Base-by-base conservation (phyloP, 2,113 vertebrate species). In the Saimiri boliviensis region DNA sequence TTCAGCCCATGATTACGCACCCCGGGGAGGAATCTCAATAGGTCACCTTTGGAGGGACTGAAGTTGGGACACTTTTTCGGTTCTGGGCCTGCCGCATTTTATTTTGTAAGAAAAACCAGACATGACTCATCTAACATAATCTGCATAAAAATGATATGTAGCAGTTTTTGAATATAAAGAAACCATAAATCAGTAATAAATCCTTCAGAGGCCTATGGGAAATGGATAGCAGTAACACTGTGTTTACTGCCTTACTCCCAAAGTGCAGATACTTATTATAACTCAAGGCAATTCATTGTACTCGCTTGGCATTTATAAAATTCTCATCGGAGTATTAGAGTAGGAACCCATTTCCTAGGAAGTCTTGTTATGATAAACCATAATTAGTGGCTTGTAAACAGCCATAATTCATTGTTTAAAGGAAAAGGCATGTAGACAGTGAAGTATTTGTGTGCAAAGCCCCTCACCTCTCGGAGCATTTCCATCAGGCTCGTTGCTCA, bases 241-340 rank as follows among this genome's bases (percentile, higher is more conserved):
- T 95, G 93, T 98, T 98, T 86, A 96, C 91, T 92, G 97, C 94
- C 76, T 93, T 83, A 42, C 83, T 98, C 96, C 92, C 82, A 87
- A 97, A 96, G 81, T 81, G 37, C 35, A 97, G 97, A 94, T 97
- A 97, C 97, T 98, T 98, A 97, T 98, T 98, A 97, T 96, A 98
- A 98, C 97, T 91, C 91, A 76, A 60, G 77, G 94, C 92, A 94
- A 97, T 97, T 94, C 96, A 91, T 93, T 92, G 79, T 92, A n/a
- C 70, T 87, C 68, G 42, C 71, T 92, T 94, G 73, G 96, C 96
- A 93, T 98, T 94, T 98, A 93, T 94, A 54, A 97, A 97, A 89
- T 93, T 47, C 89, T 97, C 58, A 91, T 97, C 97, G 86, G 93
- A 97, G 91, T 97, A 70, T 97, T 98, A 98, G 97, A 0, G 0